A percentile compares a stretch with the other conserved stretches of the same genome.
Conservation (phyloP, 2,797 vertebrate genomes). For the Spatula versicolor region DNA sequence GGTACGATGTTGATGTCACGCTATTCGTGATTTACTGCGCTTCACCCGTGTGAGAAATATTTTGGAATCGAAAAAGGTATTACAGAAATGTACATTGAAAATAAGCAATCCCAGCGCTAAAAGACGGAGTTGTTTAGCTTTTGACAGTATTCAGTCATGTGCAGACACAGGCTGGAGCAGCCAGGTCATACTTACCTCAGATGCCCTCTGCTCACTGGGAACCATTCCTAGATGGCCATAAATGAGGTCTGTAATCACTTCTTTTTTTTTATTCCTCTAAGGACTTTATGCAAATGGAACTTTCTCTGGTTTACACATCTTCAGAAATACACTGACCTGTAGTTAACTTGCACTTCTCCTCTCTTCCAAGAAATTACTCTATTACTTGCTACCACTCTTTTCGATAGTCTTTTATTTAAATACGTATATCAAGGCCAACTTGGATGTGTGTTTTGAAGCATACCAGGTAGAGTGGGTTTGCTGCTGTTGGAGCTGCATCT, state of each 20-base stretch:
- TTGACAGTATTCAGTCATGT: slow-evolving; percentile 57
- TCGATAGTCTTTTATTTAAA: neutral
- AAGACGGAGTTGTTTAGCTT: slow-evolving; percentile 47
- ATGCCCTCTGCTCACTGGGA: slow-evolving; percentile 64
- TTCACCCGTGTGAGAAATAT: neutral
- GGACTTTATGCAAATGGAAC: slow-evolving; percentile 53
- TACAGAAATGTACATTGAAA: neutral
- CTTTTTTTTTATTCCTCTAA: neutral
- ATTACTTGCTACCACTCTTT: neutral
- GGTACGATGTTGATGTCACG: neutral
- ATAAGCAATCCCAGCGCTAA: neutral
- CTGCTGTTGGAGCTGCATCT: neutral
- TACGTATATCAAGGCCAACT: neutral
- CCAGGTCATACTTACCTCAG: slow-evolving; percentile 62
- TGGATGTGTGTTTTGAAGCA: slow-evolving; percentile 8
- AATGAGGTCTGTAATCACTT: slow-evolving; percentile 48
- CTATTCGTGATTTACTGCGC: neutral
- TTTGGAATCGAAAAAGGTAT: neutral
- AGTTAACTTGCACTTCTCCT: slow-evolving; percentile 39
- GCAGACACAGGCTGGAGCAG: slow-evolving; percentile 57
- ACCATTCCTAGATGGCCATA: slow-evolving; percentile 63
- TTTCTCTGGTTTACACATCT: slow-evolving; percentile 50
- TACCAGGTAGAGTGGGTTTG: neutral
- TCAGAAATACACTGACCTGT: slow-evolving; percentile 14
- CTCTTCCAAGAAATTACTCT: slow-evolving; percentile 1